Evolutionary conservation across 2,888 invertebrate genomes (phyloP).

Genomic region (Polymixis lichenea): DNA sequence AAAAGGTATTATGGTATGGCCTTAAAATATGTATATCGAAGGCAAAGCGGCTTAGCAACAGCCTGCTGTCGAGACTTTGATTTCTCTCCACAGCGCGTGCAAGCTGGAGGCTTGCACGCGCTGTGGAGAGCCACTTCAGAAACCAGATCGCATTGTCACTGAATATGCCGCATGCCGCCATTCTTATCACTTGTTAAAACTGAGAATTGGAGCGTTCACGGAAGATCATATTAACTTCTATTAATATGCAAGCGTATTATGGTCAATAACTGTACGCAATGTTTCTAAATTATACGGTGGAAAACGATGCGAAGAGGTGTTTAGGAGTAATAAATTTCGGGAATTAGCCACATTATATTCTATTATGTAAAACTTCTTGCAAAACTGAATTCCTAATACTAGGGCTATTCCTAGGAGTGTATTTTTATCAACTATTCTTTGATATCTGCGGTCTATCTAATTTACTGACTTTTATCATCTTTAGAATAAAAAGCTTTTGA

Average conservation of each 20-base stretch:
- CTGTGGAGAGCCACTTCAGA: slow-evolving; percentile 34
- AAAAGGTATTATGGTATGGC: neutral
- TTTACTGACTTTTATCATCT: neutral
- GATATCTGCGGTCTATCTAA: neutral
- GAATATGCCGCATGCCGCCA: slow-evolving; percentile 26
- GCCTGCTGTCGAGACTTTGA: slow-evolving; percentile 37
- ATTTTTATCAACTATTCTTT: neutral
- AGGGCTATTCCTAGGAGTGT: slow-evolving; percentile 9
- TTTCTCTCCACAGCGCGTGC: slow-evolving; percentile 48
- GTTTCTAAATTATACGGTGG: slow-evolving; percentile 30
- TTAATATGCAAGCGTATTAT: slow-evolving; percentile 39
- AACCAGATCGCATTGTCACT: slow-evolving; percentile 51
- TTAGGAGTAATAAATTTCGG: slow-evolving; percentile 27
- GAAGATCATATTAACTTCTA: slow-evolving; percentile 39
- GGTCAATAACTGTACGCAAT: slow-evolving; percentile 39
- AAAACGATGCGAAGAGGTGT: slow-evolving; percentile 26
- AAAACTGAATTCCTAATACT: neutral
- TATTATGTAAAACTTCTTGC: slow-evolving; percentile 7
- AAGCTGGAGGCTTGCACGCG: no score
- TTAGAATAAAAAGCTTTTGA: neutral
- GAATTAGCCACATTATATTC: slow-evolving; percentile 21
- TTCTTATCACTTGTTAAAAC: slow-evolving; percentile 48
- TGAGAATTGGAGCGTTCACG: slow-evolving; percentile 29
- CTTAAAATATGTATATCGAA: slow-evolving; percentile 29
- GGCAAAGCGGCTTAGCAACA: slow-evolving; percentile 57